Base-by-base conservation (phyloP, 37 sponge, comb jelly and placozoan species). In the Chondrosia reniformis region DNA sequence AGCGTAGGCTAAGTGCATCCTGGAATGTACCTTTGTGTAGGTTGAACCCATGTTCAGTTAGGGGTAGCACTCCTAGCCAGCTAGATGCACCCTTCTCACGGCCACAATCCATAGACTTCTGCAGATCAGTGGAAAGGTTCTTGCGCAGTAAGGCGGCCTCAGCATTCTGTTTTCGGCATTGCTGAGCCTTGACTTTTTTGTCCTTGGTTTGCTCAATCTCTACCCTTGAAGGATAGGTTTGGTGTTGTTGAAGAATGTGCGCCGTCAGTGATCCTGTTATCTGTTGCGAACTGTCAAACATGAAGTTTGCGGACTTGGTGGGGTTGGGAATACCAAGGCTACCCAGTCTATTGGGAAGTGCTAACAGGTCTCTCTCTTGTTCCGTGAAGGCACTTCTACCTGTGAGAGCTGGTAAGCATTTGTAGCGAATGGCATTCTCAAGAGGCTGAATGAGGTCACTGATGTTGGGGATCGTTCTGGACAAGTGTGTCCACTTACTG, bases 61-160 rank as follows among this genome's bases (percentile, higher is more conserved):
- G 61, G 7, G 61, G 61, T 33, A 77, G 12, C 7, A 41, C 33
- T 37, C 27, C 38, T 15, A 77, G 77, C 77, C 77, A 77, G 41
- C 56, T 27, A 57, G 77, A 77, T 57, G 77, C 34, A 25, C 77
- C 77, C 37, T 77, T 77, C 77, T 77, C 77, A 15, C 59, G 34
- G 7, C 61, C 22, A 6, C 7, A 13, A 5, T 7, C 28, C 22
- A 13, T 59, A 30, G 61, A n/a, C 28, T 13, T 59, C 61, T 13
- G n/a, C 61, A 59, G 28, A 30, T 59, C 28, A 13, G n/a, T 30
- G 61, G 61, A 30, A 59, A 59, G 61, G 8, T 59, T 6, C 28
- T 59, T 6, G n/a, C 22, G n/a, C n/a, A 59, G n/a, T n/a, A n/a
- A n/a, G n/a, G n/a, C n/a, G n/a, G n/a, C n/a, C n/a, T n/a, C n/a